Conservation (phyloP, 2,113 vertebrate species). For the Prietella phreatophila region DNA sequence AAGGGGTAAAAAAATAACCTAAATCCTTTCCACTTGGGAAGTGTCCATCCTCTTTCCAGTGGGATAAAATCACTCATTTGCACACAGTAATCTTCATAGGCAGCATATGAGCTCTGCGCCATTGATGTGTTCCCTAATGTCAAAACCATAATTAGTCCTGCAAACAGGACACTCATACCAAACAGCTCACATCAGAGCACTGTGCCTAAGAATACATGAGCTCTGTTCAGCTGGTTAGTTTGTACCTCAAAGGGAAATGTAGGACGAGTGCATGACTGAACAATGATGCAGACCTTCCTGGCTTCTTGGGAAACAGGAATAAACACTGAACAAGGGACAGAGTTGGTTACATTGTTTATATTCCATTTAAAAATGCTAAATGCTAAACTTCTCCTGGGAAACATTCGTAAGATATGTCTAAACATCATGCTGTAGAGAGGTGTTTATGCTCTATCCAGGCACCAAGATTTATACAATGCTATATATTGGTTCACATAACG, state of each 20-base stretch:
- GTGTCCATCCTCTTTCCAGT: neutral
- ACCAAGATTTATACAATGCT: too few relatives aligned
- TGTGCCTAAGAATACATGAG: constrained; percentile 15
- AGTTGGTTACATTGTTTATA: constrained; percentile 20
- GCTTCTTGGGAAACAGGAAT: constrained; percentile 6
- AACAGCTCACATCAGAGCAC: constrained; percentile 10
- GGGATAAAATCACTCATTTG: neutral
- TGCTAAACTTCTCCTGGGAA: neutral
- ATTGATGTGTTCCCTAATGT: constrained; percentile 7
- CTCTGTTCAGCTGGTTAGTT: constrained; percentile 6
- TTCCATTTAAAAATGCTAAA: neutral
- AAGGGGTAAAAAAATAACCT: neutral
- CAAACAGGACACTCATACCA: constrained; percentile 23
- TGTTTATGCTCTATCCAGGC: neutral
- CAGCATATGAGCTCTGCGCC: neutral
- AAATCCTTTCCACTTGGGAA: neutral
- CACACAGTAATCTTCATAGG: constrained; percentile 6
- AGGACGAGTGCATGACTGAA: constrained; percentile 3
- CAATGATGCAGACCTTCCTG: neutral
- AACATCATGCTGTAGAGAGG: neutral
- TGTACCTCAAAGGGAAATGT: constrained; percentile 31
- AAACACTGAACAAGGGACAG: constrained; percentile 7
- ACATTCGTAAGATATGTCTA: constrained; percentile 3
- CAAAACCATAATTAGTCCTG: constrained; percentile 28
- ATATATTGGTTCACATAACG: neutral